Evolutionary conservation across 2,113 vertebrate genomes (phyloP), one percentile per base, ranked within the genome.

Genomic region (Oreocharis arfaki): DNA sequence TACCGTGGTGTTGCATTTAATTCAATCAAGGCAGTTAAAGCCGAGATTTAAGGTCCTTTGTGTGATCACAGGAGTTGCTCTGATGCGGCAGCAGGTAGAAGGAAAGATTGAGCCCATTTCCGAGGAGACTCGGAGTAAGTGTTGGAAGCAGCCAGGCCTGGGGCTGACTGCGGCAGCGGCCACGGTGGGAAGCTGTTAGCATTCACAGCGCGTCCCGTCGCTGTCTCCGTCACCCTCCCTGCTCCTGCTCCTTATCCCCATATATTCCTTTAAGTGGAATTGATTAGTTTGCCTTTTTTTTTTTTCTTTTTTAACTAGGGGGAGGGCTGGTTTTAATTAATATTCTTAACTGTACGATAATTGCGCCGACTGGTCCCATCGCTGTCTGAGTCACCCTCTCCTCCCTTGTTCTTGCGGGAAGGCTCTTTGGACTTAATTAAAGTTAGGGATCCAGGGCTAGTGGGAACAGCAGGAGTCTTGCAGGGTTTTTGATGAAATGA

Each of bases 11-110:
- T 84, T 83, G 84, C 86, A 8, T 96, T 94, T 96, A 95, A 97
- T 96, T 97, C 95, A 91, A 93, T 94, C 90, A 89, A 60, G 83
- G 95, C 91, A 60, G 81, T 96, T 96, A 96, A 93, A 91, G 76
- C 84, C 1, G 26, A 87, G 89, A 89, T 93, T 95, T 95, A 90
- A 95, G 68, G 95, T 73, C 79, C 75, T 92, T 84, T 96, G 90
- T 90, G 78, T 19, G 10, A 53, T 87, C 63, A 11, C 80, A 73
- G 88, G 95, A 74, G 93, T 77, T 74, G 85, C 93, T 95, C 71
- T 74, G 93, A 78, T 92, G 95, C 87, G 26, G 94, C 82, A 83
- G 87, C 94, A 95, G 95, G 90, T 97, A 89, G 77, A 91, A 57
- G 84, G 39, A 46, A 73, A 77, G 89, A 73, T 4, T 79, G 95